A percentile compares a stretch with the other conserved stretches of the same genome.
Evolutionary conservation across 2,888 invertebrate species (phyloP).

Genomic region (Drepana falcataria): DNA sequence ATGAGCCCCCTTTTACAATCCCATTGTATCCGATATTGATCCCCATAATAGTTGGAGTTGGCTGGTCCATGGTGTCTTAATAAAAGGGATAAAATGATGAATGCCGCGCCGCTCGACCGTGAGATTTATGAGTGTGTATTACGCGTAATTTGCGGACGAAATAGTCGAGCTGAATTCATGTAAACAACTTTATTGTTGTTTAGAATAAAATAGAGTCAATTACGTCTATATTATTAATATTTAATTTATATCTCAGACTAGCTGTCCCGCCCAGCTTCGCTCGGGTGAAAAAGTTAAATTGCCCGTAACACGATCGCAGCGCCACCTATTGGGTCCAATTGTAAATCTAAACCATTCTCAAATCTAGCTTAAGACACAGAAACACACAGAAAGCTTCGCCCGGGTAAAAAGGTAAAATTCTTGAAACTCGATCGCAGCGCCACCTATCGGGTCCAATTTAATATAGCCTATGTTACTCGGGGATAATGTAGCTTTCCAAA

Average conservation of each 20-base stretch:
- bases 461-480: no score
- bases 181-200: not conserved
- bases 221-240: not conserved
- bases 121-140: slow-evolving; percentile 31
- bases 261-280: no score
- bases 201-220: not conserved
- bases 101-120: slow-evolving; percentile 25
- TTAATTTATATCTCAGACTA: not conserved
- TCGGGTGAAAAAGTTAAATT: no score
- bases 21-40: slow-evolving; percentile 76
- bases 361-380: no score
- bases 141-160: slow-evolving; percentile 7
- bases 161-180: not conserved
- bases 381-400: no score
- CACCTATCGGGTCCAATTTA: no score
- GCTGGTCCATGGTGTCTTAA: slow-evolving; percentile 66
- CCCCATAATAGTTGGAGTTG: slow-evolving; percentile 72
- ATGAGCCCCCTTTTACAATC: slow-evolving; percentile 77
- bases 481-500: no score
- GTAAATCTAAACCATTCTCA: no score
- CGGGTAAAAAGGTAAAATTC: no score
- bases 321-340: no score
- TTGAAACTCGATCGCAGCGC: no score
- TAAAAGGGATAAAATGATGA: slow-evolving; percentile 62
- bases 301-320: no score